phyloP scores from a whole-genome alignment of 2,888 invertebrate genomes.

The Stramonita haemastoma region DNA sequence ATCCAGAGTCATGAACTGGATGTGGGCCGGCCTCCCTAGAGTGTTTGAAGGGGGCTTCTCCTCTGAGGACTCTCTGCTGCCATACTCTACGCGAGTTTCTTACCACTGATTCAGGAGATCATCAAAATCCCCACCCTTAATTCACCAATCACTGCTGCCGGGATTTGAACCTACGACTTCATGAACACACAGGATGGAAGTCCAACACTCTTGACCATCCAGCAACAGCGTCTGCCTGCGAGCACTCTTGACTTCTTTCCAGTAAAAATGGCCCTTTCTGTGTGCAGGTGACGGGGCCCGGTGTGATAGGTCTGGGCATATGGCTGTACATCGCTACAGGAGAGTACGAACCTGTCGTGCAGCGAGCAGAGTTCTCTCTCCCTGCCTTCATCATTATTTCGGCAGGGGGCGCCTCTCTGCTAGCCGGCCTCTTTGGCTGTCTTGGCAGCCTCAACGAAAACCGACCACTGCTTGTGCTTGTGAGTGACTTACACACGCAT shows the following conservation, averaged over 20 bases:
- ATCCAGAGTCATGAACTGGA: too few relatives aligned
- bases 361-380: conserved; percentile 22
- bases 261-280: neutral
- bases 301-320: conserved; percentile 35
- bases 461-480: conserved; percentile 32
- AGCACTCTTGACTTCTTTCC: neutral
- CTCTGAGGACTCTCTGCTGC: too few relatives aligned
- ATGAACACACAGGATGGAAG: too few relatives aligned
- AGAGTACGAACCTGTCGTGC: conserved; percentile 34
- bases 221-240: neutral
- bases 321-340: conserved; percentile 31
- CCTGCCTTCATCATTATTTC: conserved; percentile 39
- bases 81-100: too few relatives aligned
- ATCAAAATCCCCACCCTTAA: too few relatives aligned
- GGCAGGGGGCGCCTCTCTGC: conserved; percentile 41
- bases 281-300: conserved; percentile 41
- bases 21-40: too few relatives aligned
- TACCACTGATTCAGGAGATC: too few relatives aligned
- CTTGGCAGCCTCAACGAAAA: conserved; percentile 36
- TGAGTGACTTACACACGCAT: conserved; percentile 8
- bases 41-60: too few relatives aligned
- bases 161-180: too few relatives aligned
- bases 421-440: conserved; percentile 44
- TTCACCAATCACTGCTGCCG: too few relatives aligned
- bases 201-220: too few relatives aligned